A percentile compares a stretch with the other conserved stretches of the same genome.
phyloP scores from a whole-genome alignment of 2,797 vertebrate genomes.

The Chloroceryle inda region DNA sequence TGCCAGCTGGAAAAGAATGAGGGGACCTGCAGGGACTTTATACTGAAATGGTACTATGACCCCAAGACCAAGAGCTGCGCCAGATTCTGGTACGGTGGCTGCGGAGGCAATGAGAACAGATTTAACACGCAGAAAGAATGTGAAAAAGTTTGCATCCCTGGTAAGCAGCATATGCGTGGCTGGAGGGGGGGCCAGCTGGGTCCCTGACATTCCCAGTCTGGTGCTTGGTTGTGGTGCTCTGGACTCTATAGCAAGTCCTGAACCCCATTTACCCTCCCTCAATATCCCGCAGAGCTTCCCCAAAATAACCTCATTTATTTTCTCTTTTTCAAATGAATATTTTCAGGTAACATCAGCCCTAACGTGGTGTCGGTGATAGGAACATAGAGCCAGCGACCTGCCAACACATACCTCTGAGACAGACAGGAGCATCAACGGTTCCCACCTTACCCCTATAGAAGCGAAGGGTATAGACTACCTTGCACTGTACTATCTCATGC shows the following conservation, averaged over 20 bases:
- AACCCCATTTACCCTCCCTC: background rate
- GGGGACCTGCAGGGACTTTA: conserved; percentile 88
- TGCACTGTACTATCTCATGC: conserved; percentile 87
- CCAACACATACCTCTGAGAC: conserved; percentile 82
- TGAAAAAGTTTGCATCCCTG: conserved; percentile 85
- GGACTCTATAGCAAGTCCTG: background rate
- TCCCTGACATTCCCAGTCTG: accelerated
- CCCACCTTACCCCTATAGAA: conserved; percentile 76
- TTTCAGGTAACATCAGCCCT: conserved; percentile 77
- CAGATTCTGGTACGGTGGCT: conserved; percentile 96
- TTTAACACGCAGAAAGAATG: conserved; percentile 91
- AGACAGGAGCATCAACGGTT: conserved; percentile 77
- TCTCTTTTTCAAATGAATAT: background rate
- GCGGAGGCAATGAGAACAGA: conserved; percentile 92
- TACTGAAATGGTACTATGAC: conserved; percentile 92
- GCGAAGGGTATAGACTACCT: conserved; percentile 84
- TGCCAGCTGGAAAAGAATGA: conserved; percentile 87
- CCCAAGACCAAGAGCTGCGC: conserved; percentile 82
- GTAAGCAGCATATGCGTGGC: conserved; percentile 58
- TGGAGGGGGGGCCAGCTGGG: background rate
- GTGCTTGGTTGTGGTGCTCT: background rate
- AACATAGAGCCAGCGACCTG: conserved; percentile 81
- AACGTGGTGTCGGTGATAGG: conserved; percentile 77
- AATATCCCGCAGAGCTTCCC: background rate
- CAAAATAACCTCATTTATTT: background rate